Percentiles rank a stretch among this genome's conserved stretches.
Evolutionary conservation across 2,888 invertebrate species (phyloP).

Genomic region (Alloplasta piceator): DNA sequence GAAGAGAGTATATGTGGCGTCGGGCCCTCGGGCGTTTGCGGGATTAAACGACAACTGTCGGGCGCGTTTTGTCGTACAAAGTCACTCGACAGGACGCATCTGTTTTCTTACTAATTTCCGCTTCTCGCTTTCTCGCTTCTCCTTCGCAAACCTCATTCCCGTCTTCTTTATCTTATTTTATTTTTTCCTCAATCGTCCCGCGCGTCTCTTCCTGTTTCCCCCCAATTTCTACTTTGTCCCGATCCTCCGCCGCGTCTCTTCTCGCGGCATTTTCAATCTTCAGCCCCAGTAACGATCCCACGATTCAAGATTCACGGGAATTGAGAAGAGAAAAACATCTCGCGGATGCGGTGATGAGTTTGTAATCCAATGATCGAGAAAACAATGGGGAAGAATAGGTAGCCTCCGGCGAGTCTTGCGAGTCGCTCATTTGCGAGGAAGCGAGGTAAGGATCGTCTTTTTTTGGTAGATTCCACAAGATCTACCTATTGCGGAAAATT

Average conservation of each 20-base stretch:
- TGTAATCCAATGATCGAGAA: conserved; percentile 52
- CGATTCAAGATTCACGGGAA: not conserved
- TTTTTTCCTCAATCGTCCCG: not conserved
- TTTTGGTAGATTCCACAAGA: too few relatives aligned
- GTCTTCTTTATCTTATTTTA: not conserved
- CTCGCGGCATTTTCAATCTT: not conserved
- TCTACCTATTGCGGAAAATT: too few relatives aligned
- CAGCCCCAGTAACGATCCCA: too few relatives aligned
- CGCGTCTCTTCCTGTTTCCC: not conserved
- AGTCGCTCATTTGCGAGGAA: too few relatives aligned
- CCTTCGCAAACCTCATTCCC: conserved; percentile 28
- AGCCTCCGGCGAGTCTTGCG: too few relatives aligned
- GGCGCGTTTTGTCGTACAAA: conserved; percentile 45
- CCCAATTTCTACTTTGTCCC: conserved; percentile 27
- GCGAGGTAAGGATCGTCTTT: too few relatives aligned
- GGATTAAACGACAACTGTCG: conserved; percentile 74
- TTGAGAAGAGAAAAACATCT: conserved; percentile 37
- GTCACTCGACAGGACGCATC: conserved; percentile 56
- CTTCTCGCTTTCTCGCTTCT: conserved; percentile 42
- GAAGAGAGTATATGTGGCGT: conserved; percentile 50
- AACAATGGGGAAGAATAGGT: conserved; percentile 36
- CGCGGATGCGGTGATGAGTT: conserved; percentile 50
- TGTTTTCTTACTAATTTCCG: conserved; percentile 62
- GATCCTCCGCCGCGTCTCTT: not conserved
- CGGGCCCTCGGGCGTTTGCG: conserved; percentile 68